phyloP scores from a whole-genome alignment of 2,888 invertebrate species.

The Rotaria socialis region DNA sequence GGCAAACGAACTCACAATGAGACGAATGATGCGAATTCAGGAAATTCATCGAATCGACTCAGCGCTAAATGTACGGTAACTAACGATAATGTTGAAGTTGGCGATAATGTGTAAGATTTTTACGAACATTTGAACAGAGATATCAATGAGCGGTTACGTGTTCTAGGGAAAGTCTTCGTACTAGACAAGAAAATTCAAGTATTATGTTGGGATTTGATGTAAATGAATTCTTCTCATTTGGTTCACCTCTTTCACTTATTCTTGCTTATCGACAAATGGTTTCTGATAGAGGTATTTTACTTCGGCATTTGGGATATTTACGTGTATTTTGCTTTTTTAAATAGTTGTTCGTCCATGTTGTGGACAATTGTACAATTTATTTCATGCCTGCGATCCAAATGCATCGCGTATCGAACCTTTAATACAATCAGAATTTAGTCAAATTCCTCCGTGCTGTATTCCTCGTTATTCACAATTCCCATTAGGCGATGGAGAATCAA shows the following conservation, averaged over 20 bases:
- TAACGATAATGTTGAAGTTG: not conserved
- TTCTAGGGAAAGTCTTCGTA: not conserved
- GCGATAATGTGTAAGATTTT: not conserved
- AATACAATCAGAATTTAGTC: conserved; percentile 48
- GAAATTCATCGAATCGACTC: not conserved
- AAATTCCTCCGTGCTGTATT: conserved; percentile 65
- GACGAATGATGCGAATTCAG: not conserved
- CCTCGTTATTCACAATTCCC: conserved; percentile 96
- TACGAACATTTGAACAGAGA: not conserved
- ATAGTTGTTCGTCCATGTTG: conserved; percentile 67
- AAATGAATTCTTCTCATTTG: conserved; percentile 90
- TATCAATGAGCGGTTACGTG: too few relatives aligned
- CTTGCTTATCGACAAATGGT: conserved; percentile 75
- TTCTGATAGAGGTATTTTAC: not conserved
- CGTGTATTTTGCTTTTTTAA: not conserved
- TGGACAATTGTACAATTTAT: conserved; percentile 91
- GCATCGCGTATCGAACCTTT: conserved; percentile 69
- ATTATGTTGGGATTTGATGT: conserved; percentile 79
- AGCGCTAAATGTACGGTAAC: not conserved
- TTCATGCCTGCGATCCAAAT: conserved; percentile 94
- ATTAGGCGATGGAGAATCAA: conserved; percentile 91
- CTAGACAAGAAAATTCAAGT: conserved; percentile 48
- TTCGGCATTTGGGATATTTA: not conserved
- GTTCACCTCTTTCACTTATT: conserved; percentile 86
- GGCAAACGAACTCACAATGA: not conserved